A percentile compares a stretch with the other conserved stretches of the same genome.
Conservation (phyloP, 2,888 invertebrate genomes). For the Coremacera marginata region DNA sequence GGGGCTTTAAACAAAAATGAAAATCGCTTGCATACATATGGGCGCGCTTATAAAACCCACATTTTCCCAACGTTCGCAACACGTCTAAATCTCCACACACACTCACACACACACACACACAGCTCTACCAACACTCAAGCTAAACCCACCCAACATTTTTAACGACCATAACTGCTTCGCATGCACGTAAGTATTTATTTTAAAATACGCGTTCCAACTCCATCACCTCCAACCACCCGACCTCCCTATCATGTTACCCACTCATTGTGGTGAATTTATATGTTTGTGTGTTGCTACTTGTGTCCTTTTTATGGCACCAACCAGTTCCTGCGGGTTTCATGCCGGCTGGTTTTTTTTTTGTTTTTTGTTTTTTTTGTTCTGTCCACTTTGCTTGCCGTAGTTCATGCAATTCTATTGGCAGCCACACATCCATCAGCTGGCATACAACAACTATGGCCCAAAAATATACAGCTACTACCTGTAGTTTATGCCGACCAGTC, state of each 20-base stretch:
- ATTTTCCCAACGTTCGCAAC: conserved; percentile 29
- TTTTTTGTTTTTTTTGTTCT: not conserved
- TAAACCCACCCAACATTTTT: conserved; percentile 57
- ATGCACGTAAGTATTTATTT: conserved; percentile 55
- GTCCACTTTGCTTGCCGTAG: not conserved
- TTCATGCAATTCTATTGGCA: conserved; percentile 13
- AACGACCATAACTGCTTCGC: conserved; percentile 60
- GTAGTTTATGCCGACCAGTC: not conserved
- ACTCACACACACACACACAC: not conserved
- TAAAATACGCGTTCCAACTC: conserved; percentile 57
- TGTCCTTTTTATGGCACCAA: conserved; percentile 41
- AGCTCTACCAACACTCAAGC: not conserved
- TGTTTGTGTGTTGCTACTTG: conserved; percentile 14
- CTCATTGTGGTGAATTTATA: not conserved
- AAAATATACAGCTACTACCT: not conserved
- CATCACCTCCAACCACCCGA: not conserved
- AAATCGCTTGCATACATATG: conserved; percentile 71
- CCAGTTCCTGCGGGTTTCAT: conserved; percentile 34
- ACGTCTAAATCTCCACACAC: conserved; percentile 8
- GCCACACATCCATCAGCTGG: conserved; percentile 15
- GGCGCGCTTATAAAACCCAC: conserved; percentile 66
- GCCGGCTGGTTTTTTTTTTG: not conserved
- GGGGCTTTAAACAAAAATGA: conserved; percentile 71
- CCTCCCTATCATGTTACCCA: not conserved
- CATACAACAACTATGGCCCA: not conserved